Conservation (phyloP, 2,888 invertebrate species). For the Pachycephus smyrnensis region DNA sequence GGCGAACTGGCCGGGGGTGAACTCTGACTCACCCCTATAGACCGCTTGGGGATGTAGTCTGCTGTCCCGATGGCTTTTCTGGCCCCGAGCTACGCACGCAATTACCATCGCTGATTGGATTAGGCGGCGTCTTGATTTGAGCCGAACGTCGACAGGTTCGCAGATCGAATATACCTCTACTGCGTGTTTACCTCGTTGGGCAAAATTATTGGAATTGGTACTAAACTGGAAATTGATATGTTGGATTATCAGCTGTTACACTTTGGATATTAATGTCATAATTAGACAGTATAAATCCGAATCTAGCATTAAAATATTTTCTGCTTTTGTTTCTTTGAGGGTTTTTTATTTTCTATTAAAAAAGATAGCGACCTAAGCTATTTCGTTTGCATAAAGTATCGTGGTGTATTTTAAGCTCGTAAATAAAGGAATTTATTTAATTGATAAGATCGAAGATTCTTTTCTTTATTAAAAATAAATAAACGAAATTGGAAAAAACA, state of each 20-base stretch:
- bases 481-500: too few relatives aligned
- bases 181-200: neutral
- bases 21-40: slow-evolving; percentile 48
- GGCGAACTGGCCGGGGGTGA: slow-evolving; percentile 37
- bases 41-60: slow-evolving; percentile 37
- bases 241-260: neutral
- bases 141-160: slow-evolving; percentile 25
- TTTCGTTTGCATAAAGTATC: neutral
- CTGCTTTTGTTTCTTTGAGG: neutral
- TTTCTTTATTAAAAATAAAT: too few relatives aligned
- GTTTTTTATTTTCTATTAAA: neutral
- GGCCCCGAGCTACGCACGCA: slow-evolving; percentile 60
- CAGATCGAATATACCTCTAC: neutral
- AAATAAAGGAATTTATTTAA: too few relatives aligned
- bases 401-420: too few relatives aligned
- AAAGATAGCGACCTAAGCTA: neutral
- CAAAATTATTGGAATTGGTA: neutral
- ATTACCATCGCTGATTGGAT: slow-evolving; percentile 63
- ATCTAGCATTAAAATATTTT: neutral
- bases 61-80: slow-evolving; percentile 46
- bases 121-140: slow-evolving; percentile 62
- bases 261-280: neutral
- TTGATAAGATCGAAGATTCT: too few relatives aligned
- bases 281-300: neutral
- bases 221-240: neutral